A percentile compares a stretch with the other conserved stretches of the same genome.
phyloP scores from a whole-genome alignment of 1,140 invertebrate species.

The Campodea augens region DNA sequence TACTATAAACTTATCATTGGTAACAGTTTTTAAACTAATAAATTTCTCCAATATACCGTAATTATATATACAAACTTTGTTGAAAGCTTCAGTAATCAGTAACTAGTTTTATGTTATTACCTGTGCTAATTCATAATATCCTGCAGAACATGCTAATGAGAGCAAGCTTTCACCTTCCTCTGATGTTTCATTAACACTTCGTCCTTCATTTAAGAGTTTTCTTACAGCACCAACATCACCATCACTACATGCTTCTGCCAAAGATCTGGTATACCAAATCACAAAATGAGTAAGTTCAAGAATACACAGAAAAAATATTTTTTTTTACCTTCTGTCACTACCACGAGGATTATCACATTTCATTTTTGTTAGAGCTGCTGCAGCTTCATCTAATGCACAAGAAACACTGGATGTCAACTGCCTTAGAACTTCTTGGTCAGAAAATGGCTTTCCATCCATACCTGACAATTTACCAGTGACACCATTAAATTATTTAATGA shows the following conservation, averaged over 20 bases:
- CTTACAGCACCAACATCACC: conserved; percentile 78
- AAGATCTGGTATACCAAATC: conserved; percentile 27
- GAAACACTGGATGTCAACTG: conserved; percentile 73
- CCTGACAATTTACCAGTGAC: conserved; percentile 55
- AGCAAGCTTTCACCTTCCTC: conserved; percentile 83
- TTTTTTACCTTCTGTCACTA: background rate
- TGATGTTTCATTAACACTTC: conserved; percentile 76
- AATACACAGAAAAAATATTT: background rate
- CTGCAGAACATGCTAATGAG: conserved; percentile 78
- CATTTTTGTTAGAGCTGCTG: conserved; percentile 85
- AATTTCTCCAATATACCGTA: no score
- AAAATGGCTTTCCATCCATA: conserved; percentile 56
- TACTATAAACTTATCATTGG: no score
- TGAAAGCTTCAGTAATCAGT: no score
- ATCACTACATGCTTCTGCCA: conserved; percentile 77
- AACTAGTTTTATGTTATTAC: no score
- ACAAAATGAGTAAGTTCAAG: no score
- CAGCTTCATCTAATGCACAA: conserved; percentile 86
- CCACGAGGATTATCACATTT: conserved; percentile 51
- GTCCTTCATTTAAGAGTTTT: conserved; percentile 73
- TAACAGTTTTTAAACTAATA: no score
- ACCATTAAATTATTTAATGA: no score
- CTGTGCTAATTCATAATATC: conserved; percentile 83
- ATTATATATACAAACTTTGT: no score
- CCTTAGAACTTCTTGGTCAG: conserved; percentile 59